Percentiles rank a stretch among this genome's conserved stretches.
phyloP scores from a whole-genome alignment of 2,113 vertebrate genomes.

The Datnioides undecimradiatus region DNA sequence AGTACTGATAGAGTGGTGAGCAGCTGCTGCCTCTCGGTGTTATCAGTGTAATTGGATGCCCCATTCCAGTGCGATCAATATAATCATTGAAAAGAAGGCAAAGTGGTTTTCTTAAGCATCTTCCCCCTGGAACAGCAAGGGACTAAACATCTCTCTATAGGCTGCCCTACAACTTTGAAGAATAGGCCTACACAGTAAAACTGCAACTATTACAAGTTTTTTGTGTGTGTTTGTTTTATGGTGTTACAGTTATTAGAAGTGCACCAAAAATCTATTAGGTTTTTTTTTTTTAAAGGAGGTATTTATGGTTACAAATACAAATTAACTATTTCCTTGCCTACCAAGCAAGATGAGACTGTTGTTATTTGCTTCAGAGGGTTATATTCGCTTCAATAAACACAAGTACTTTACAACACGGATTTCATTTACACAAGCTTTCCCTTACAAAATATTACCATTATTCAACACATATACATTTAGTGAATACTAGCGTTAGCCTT shows the following conservation, averaged over 20 bases:
- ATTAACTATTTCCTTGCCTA: not conserved
- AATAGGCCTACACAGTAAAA: not conserved
- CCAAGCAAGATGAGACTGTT: not conserved
- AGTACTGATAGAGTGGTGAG: conserved; percentile 26
- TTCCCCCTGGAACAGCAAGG: not conserved
- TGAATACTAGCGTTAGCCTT: too few species aligned
- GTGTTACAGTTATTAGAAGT: not conserved
- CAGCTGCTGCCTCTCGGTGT: conserved; percentile 6
- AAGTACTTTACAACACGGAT: too few species aligned
- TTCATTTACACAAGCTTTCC: too few species aligned
- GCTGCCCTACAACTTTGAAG: not conserved
- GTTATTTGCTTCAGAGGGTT: too few species aligned
- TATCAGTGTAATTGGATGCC: conserved; percentile 21
- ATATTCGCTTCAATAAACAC: too few species aligned
- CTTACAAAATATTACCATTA: too few species aligned
- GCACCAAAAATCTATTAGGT: too few species aligned
- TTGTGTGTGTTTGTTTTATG: not conserved
- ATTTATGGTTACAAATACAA: not conserved
- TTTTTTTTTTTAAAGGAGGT: too few species aligned
- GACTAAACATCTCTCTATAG: not conserved
- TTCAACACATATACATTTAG: too few species aligned
- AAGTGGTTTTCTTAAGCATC: conserved; percentile 22
- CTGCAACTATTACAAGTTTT: not conserved
- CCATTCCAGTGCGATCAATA: conserved; percentile 21
- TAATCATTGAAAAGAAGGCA: conserved; percentile 5